A percentile compares a stretch with the other conserved stretches of the same genome.
Evolutionary conservation across 2,113 vertebrate species (phyloP).

Genomic region (Cyanoliseus patagonus): DNA sequence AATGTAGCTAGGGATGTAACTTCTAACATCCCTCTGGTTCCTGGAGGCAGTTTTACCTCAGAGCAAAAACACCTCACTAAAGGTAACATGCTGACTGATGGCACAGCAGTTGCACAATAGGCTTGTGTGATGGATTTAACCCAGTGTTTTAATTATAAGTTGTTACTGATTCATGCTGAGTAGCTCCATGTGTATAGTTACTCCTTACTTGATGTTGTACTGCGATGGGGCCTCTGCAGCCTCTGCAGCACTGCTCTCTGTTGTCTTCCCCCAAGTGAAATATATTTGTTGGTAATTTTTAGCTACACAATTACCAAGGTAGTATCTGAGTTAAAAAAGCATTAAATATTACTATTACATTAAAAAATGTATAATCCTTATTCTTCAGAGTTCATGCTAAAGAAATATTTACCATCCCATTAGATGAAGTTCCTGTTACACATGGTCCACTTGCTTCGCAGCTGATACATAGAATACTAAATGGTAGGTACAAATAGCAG

Average conservation of each 20-base stretch:
- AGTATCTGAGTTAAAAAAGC: background rate
- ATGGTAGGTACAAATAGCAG: background rate
- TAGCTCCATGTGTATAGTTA: background rate
- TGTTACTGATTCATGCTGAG: background rate
- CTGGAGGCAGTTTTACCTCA: background rate
- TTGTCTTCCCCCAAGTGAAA: background rate
- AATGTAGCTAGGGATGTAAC: background rate
- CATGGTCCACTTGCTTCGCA: background rate
- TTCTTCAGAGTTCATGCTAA: background rate
- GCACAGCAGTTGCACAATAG: background rate
- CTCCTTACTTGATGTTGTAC: background rate
- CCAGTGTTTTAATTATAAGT: background rate
- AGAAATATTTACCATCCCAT: background rate
- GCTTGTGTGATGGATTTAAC: background rate
- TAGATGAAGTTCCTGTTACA: background rate
- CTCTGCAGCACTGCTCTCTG: background rate
- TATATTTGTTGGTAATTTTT: background rate
- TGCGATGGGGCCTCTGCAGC: background rate
- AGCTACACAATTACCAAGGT: background rate
- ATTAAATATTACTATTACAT: background rate
- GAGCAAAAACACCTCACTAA: background rate
- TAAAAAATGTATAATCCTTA: background rate
- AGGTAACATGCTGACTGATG: background rate
- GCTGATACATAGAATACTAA: background rate
- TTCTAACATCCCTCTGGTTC: background rate